phyloP scores from a whole-genome alignment of 2,888 invertebrate genomes.

The Chalcosyrphus nemorum region DNA sequence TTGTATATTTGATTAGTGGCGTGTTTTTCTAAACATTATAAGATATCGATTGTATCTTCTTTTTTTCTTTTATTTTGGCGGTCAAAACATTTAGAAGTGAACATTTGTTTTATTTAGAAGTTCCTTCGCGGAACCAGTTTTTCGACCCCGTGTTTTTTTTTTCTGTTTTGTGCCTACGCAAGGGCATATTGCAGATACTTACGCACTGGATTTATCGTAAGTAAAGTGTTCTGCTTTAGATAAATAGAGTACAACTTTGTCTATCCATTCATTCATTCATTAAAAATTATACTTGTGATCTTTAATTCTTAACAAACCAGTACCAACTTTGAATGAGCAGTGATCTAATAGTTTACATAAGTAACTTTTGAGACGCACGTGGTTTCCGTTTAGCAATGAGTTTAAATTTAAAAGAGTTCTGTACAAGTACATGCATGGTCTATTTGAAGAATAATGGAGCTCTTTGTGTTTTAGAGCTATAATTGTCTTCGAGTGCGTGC shows the following conservation, averaged over 20 bases:
- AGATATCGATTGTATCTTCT: slow-evolving; percentile 24
- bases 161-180: not conserved
- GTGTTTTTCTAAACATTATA: not conserved
- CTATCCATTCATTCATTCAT: slow-evolving; percentile 9
- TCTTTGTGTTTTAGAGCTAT: not conserved
- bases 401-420: not conserved
- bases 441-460: slow-evolving; percentile 21
- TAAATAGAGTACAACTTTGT: not conserved
- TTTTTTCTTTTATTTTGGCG: too few relatives aligned
- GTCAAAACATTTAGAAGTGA: not conserved
- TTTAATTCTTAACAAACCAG: not conserved
- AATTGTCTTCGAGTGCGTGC: not conserved
- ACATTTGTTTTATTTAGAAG: not conserved
- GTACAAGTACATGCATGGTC: not conserved
- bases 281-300: not conserved
- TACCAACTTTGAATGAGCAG: not conserved
- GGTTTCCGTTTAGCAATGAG: slow-evolving; percentile 27
- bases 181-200: not conserved
- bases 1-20: not conserved
- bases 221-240: not conserved
- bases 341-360: slow-evolving; percentile 38
- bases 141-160: not conserved
- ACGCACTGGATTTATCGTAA: slow-evolving; percentile 14
- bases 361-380: slow-evolving; percentile 33
- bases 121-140: not conserved